Conservation (phyloP, 2,113 vertebrate species). For the Melanostigma gelatinosum region DNA sequence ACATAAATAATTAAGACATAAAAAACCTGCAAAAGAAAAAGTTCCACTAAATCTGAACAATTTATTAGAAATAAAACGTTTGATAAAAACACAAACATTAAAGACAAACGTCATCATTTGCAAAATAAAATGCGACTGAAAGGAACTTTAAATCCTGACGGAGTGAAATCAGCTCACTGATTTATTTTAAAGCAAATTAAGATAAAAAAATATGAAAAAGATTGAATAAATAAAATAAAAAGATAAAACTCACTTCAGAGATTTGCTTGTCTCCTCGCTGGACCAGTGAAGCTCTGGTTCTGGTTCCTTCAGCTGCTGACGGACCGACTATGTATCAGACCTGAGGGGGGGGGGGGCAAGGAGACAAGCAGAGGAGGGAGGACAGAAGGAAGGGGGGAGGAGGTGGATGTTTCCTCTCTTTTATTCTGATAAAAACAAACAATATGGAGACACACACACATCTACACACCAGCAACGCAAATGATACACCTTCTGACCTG, state of each 20-base stretch:
- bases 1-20: neutral
- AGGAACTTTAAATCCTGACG: neutral
- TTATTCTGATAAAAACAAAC: constrained; percentile 57
- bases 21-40: neutral
- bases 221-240: neutral
- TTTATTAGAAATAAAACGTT: neutral
- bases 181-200: neutral
- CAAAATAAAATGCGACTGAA: neutral
- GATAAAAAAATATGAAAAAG: neutral
- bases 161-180: neutral
- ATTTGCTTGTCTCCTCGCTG: constrained; percentile 49
- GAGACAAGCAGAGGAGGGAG: neutral
- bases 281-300: neutral
- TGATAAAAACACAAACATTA: neutral
- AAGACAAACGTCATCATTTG: neutral
- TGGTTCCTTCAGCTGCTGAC: constrained; percentile 16
- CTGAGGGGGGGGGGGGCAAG: constrained; percentile 34
- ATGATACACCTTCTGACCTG: constrained; percentile 35
- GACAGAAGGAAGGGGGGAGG: neutral
- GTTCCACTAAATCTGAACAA: neutral
- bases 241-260: neutral
- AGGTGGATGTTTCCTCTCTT: constrained; percentile 38
- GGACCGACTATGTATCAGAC: constrained; percentile 12
- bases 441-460: constrained; percentile 44
- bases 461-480: constrained; percentile 27